Percentiles rank a stretch among this genome's conserved stretches.
Evolutionary conservation across 2,797 vertebrate species (phyloP).

Genomic region (Fratercula arctica): DNA sequence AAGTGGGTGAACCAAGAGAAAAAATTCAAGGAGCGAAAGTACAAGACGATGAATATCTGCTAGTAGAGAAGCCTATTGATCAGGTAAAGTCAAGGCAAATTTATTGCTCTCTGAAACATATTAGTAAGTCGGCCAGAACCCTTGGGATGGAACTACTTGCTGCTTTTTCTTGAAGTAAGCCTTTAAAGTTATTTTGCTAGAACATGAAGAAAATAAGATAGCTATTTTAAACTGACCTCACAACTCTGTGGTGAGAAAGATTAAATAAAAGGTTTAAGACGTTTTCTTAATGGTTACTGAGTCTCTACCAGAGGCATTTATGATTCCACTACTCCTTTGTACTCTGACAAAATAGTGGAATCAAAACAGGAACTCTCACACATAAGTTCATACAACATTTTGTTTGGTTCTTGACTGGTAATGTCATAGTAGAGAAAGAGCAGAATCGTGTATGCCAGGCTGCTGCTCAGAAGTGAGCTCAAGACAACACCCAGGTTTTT

Average conservation of each 20-base stretch:
- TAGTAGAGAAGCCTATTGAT: slow-evolving; percentile 73
- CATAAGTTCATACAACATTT: not conserved
- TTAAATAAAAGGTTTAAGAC: not conserved
- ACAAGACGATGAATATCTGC: slow-evolving; percentile 68
- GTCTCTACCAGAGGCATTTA: not conserved
- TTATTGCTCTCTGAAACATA: not conserved
- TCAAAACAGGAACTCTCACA: not conserved
- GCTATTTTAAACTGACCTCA: not conserved
- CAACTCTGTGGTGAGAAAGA: not conserved
- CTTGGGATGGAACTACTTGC: not conserved
- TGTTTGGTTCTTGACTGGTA: not conserved
- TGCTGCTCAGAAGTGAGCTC: not conserved
- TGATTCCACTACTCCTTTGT: not conserved
- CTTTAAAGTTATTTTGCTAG: not conserved
- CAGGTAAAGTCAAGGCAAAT: not conserved
- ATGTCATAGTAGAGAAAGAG: not conserved
- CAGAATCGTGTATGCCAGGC: not conserved
- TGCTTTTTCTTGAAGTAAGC: not conserved
- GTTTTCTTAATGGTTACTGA: not conserved
- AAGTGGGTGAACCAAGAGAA: slow-evolving; percentile 67
- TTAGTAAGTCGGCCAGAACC: not conserved
- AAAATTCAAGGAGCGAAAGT: slow-evolving; percentile 74
- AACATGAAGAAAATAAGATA: not conserved
- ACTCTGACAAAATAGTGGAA: not conserved
- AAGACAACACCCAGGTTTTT: not conserved